Evolutionary conservation across 2,113 vertebrate genomes (phyloP).

Genomic region (Myxocyprinus asiaticus): DNA sequence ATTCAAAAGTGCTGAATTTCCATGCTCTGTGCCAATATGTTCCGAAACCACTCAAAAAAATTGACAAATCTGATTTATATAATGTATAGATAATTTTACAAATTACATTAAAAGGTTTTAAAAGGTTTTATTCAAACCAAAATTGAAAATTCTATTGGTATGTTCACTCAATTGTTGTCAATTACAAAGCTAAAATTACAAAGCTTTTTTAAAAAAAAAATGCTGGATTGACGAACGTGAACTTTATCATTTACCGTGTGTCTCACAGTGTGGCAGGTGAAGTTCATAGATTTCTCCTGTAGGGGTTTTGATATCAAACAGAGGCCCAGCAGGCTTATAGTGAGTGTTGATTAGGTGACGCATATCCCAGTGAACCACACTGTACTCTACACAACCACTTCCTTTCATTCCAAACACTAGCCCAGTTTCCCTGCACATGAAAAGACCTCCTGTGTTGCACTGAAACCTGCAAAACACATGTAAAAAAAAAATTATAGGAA

Average conservation of each 20-base stretch:
- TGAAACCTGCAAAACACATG: constrained; percentile 12
- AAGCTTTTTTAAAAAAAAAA: neutral
- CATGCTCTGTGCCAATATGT: no score
- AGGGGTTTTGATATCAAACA: constrained; percentile 30
- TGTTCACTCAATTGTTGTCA: no score
- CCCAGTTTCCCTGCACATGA: constrained; percentile 26
- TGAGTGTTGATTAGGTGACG: neutral
- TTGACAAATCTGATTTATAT: no score
- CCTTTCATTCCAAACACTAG: constrained; percentile 41
- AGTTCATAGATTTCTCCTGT: constrained; percentile 31
- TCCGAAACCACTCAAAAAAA: no score
- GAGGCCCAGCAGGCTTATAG: constrained; percentile 45
- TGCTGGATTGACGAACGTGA: neutral
- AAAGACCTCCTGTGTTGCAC: constrained; percentile 11
- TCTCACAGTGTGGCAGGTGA: constrained; percentile 50
- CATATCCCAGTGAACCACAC: constrained; percentile 35
- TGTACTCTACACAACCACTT: constrained; percentile 39
- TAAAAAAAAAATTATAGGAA: neutral
- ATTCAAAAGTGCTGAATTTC: no score
- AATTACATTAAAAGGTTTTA: no score
- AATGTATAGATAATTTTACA: no score
- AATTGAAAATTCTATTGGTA: no score
- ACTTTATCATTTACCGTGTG: constrained; percentile 21
- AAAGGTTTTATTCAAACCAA: no score
- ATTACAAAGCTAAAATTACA: neutral